Conservation (phyloP, 2,113 vertebrate species). For the Oncorhynchus masou region DNA sequence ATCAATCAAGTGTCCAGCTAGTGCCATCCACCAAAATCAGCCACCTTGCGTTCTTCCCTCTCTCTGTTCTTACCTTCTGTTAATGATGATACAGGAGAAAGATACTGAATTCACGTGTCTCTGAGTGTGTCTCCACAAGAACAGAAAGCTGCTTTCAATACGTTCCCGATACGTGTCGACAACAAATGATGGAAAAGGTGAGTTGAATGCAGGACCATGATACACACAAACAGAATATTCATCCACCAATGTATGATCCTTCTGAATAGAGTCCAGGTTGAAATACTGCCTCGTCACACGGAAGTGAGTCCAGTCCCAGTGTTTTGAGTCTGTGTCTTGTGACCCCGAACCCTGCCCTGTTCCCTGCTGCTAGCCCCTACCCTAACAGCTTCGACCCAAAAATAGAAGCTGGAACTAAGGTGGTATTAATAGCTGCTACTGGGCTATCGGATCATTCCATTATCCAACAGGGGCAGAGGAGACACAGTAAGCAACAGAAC, state of each 20-base stretch:
- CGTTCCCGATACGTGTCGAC: background rate
- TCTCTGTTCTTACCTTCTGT: constrained; percentile 33
- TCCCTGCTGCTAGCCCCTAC: constrained; percentile 11
- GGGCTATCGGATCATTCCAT: constrained; percentile 55
- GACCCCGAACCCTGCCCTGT: constrained; percentile 3
- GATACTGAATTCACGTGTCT: background rate
- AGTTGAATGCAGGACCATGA: background rate
- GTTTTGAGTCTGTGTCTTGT: constrained; percentile 5
- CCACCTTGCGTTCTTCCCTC: too few relatives aligned
- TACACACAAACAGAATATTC: background rate
- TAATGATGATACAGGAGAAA: background rate
- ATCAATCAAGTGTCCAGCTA: too few relatives aligned
- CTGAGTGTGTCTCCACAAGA: background rate
- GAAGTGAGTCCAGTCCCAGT: too few relatives aligned
- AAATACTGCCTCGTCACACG: background rate
- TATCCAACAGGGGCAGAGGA: constrained; percentile 12
- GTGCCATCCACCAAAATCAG: too few relatives aligned
- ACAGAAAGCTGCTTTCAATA: background rate
- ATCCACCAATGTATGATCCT: background rate
- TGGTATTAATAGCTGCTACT: constrained; percentile 57
- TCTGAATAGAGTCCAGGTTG: background rate
- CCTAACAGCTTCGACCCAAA: constrained; percentile 32
- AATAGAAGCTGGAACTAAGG: constrained; percentile 54
- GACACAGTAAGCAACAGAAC: background rate
- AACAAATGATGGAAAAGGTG: background rate